Percentiles rank a stretch among this genome's conserved stretches.
phyloP scores from a whole-genome alignment of 2,888 invertebrate genomes.

The Orgyia antiqua region DNA sequence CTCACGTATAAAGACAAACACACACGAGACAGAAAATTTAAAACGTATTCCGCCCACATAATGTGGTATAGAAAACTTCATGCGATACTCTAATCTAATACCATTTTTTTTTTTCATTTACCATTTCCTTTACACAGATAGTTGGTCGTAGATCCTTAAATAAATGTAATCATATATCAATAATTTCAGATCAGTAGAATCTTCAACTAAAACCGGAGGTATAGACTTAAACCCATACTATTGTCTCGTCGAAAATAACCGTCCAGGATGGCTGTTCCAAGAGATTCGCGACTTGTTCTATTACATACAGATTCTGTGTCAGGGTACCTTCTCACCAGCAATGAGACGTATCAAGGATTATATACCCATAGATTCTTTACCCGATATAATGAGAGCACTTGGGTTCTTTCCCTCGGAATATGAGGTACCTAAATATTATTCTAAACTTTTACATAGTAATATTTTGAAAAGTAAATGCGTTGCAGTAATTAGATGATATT shows the following conservation, averaged over 20 bases:
- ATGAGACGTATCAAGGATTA: slow-evolving; percentile 78
- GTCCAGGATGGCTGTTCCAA: slow-evolving; percentile 83
- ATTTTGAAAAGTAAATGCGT: too few species aligned
- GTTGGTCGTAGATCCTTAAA: too few species aligned
- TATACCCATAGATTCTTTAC: slow-evolving; percentile 81
- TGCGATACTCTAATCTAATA: too few species aligned
- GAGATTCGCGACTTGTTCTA: slow-evolving; percentile 87
- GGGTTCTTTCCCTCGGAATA: slow-evolving; percentile 87
- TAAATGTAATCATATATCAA: too few species aligned
- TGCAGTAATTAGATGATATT: too few species aligned
- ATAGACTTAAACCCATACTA: slow-evolving; percentile 82
- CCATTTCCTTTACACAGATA: too few species aligned
- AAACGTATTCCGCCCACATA: too few species aligned
- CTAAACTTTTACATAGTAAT: not conserved
- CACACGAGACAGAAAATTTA: too few species aligned
- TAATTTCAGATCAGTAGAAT: slow-evolving; percentile 76
- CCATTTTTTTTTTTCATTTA: too few species aligned
- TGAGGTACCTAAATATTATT: slow-evolving; percentile 73
- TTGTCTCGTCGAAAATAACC: slow-evolving; percentile 83
- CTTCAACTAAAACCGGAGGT: slow-evolving; percentile 72
- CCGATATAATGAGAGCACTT: slow-evolving; percentile 85
- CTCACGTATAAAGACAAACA: too few species aligned
- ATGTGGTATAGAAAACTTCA: too few species aligned
- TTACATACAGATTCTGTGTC: slow-evolving; percentile 85
- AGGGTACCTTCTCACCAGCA: slow-evolving; percentile 82